phyloP scores from a whole-genome alignment of 2,888 invertebrate genomes.

The Hemaris fuciformis region DNA sequence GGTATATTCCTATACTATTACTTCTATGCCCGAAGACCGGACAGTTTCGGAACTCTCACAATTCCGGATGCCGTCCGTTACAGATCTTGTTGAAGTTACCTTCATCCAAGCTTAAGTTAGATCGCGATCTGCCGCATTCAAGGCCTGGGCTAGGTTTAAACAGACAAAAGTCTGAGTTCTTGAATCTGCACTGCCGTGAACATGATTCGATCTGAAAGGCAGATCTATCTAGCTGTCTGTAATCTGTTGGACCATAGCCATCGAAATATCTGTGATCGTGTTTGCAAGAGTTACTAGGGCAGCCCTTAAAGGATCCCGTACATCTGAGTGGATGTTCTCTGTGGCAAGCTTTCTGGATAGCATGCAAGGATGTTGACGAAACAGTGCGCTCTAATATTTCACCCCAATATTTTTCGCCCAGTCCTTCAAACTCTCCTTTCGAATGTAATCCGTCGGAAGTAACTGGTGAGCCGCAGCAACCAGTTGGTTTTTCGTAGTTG shows the following conservation, averaged over 20 bases:
- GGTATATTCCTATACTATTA: slow-evolving; percentile 75
- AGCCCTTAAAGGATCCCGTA: slow-evolving; percentile 75
- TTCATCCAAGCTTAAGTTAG: slow-evolving; percentile 76
- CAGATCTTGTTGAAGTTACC: slow-evolving; percentile 73
- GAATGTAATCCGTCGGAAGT: slow-evolving; percentile 75
- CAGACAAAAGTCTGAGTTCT: slow-evolving; percentile 73
- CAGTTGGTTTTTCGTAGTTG: slow-evolving; percentile 69
- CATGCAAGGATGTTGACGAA: slow-evolving; percentile 88
- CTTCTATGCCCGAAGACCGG: slow-evolving; percentile 80
- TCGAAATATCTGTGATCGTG: slow-evolving; percentile 73
- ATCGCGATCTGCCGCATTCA: slow-evolving; percentile 73
- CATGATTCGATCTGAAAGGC: slow-evolving; percentile 77
- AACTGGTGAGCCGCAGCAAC: slow-evolving; percentile 73
- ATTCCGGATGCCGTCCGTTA: slow-evolving; percentile 75
- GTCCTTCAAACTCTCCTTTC: slow-evolving; percentile 84
- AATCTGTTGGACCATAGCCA: slow-evolving; percentile 66
- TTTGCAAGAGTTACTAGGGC: slow-evolving; percentile 64
- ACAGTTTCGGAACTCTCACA: slow-evolving; percentile 79
- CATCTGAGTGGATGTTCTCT: slow-evolving; percentile 63
- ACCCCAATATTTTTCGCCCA: slow-evolving; percentile 88
- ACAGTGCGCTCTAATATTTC: slow-evolving; percentile 90
- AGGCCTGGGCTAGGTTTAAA: slow-evolving; percentile 67
- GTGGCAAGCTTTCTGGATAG: slow-evolving; percentile 81
- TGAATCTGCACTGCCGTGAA: slow-evolving; percentile 71
- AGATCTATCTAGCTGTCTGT: slow-evolving; percentile 69